phyloP scores from a whole-genome alignment of 2,797 vertebrate species.

The Forpus xanthops region DNA sequence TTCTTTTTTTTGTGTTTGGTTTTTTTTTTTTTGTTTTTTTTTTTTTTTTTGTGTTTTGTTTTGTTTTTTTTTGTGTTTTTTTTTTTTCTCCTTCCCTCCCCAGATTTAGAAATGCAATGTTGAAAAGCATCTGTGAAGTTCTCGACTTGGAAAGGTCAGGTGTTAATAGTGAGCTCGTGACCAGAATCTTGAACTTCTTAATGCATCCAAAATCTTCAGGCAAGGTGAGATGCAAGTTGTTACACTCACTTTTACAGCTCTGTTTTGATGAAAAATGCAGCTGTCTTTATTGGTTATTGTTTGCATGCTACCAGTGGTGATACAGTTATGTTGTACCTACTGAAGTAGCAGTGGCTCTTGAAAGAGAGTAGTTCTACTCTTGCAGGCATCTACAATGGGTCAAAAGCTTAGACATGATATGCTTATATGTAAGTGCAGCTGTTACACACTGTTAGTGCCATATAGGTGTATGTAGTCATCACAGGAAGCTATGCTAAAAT shows the following conservation, averaged over 20 bases:
- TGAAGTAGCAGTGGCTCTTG: background rate
- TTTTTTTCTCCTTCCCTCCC: background rate
- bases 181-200: slow-evolving; percentile 90
- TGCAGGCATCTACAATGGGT: background rate
- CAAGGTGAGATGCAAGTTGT: slow-evolving; percentile 81
- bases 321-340: background rate
- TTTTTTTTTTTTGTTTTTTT: too few species aligned
- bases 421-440: background rate
- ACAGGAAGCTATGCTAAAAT: background rate
- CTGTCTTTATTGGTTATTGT: background rate
- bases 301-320: background rate
- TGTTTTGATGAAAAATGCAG: background rate
- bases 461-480: background rate
- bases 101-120: slow-evolving; percentile 84
- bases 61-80: background rate
- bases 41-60: too few species aligned
- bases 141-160: slow-evolving; percentile 94
- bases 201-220: slow-evolving; percentile 89
- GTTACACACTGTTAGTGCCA: rapidly evolving
- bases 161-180: slow-evolving; percentile 86
- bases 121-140: slow-evolving; percentile 90
- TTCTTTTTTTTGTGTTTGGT: too few species aligned
- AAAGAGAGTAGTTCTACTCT: background rate
- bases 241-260: background rate
- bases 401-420: background rate